These are phyloP conservation scores for Odontophorus gujanensis DNA, from an alignment of 2,113 vertebrate species.

Conservation along the genomic window DNA sequence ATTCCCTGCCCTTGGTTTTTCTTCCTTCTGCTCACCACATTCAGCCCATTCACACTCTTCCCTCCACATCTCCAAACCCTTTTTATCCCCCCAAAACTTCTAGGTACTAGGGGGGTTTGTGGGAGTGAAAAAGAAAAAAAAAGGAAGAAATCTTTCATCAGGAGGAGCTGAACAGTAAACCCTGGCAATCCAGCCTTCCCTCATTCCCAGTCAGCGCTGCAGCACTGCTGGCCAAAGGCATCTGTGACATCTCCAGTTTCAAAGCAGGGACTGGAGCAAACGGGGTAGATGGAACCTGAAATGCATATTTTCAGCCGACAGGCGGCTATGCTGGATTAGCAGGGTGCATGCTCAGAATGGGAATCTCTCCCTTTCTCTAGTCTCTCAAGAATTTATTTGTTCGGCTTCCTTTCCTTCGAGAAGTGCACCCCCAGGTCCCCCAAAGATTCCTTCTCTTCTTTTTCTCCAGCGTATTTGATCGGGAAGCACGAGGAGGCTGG, in stretches of 20 bases:
- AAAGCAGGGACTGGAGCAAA: slow-evolving; percentile 37
- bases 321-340: slow-evolving; percentile 59
- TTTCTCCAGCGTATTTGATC: accelerated
- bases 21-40: background rate
- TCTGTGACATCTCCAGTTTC: slow-evolving; percentile 57
- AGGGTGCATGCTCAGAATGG: slow-evolving; percentile 21
- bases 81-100: background rate
- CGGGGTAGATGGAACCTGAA: slow-evolving; percentile 46
- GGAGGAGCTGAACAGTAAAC: background rate
- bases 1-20: background rate
- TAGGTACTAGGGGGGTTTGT: too few species aligned
- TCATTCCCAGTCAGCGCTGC: slow-evolving; percentile 44
- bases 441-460: background rate
- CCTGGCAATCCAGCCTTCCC: background rate
- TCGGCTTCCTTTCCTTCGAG: background rate
- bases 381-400: background rate
- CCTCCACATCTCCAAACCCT: background rate
- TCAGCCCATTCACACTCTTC: background rate
- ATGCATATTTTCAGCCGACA: slow-evolving; percentile 48
- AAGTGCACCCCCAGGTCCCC: background rate
- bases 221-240: slow-evolving; percentile 49
- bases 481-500: accelerated
- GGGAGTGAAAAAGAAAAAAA: background rate
- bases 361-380: slow-evolving; percentile 6
- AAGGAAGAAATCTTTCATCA: background rate